Evolutionary conservation across 2,797 vertebrate genomes (phyloP).

Genomic region (Aselliscus stoliczkanus): DNA sequence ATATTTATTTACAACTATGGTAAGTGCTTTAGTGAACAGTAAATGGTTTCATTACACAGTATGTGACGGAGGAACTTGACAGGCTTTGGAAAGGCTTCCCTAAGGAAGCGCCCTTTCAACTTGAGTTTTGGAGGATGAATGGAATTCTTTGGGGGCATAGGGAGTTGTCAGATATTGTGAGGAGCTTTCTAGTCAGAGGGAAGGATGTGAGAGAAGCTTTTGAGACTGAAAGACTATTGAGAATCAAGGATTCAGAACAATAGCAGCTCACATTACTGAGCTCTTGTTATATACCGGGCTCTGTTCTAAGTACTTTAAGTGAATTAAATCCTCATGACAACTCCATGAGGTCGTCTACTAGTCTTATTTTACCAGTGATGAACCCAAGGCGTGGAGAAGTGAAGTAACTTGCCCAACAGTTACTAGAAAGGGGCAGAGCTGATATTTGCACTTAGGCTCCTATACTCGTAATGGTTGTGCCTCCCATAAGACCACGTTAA

Average conservation of each 20-base stretch:
- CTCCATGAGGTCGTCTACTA: background rate
- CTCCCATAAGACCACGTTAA: background rate
- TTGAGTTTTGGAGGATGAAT: background rate
- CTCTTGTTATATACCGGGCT: background rate
- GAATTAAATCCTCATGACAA: background rate
- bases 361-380: background rate
- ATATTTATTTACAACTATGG: constrained; percentile 1
- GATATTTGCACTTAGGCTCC: background rate
- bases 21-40: constrained; percentile 10
- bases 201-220: background rate
- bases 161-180: background rate
- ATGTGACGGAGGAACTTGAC: background rate
- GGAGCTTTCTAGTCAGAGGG: background rate
- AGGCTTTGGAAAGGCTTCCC: background rate
- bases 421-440: background rate
- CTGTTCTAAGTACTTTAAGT: background rate
- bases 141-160: background rate
- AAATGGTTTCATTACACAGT: background rate
- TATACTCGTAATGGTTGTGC: background rate
- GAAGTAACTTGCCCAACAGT: background rate
- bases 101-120: background rate
- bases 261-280: background rate
- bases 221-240: background rate
- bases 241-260: background rate
- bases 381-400: background rate